Base-by-base conservation (phyloP, 2,113 vertebrate genomes). In the Aegithalos caudatus region DNA sequence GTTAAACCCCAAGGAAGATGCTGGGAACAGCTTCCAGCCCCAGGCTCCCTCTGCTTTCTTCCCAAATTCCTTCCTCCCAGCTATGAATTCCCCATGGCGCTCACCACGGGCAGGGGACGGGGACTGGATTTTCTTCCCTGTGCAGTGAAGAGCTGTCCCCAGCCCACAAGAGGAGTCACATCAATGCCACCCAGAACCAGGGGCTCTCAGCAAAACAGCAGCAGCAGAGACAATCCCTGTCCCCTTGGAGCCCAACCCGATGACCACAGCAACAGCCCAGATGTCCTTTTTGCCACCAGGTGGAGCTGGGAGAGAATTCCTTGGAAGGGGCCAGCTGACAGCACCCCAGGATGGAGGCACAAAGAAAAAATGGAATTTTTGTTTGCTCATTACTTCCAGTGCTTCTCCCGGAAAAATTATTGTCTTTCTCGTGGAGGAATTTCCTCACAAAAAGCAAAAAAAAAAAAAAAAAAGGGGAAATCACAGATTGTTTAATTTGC, bases 301-400 rank as follows among this genome's bases (percentile, higher is more conserved):
- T 95, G 95, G 96, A 95, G 90, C 90, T 69, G 94, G 94, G 90
- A 61, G 92, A 88, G 91, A 95, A 84, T 83, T 79, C 54, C 95
- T 78, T 81, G 62, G 85, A 58, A 51, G 0, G 5, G 73, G 47
- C 51, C 81, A 60, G 71, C 44, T 31, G 62, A n/a, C 14, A 42
- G 16, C 66, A 47, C 33, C 35, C 38, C 4, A 21, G 47, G 79
- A 38, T 1, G 37, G 10, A 54, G 38, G 33, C 33, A 19, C 50
- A 45, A 35, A 61, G 2, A 0, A 58, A 77, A 80, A 25, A 18
- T 61, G n/a, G 50, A 24, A 31, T 47, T 57, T 48, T 33, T 45
- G 25, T n/a, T 69, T 25, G 42, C 17, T 72, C 76, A 2, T 37
- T 40, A 16, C 22, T 48, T 18, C 21, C 7, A 4, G 1, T 1